phyloP scores from a whole-genome alignment of 1,140 invertebrate species.

The Aleiodes sp. region DNA sequence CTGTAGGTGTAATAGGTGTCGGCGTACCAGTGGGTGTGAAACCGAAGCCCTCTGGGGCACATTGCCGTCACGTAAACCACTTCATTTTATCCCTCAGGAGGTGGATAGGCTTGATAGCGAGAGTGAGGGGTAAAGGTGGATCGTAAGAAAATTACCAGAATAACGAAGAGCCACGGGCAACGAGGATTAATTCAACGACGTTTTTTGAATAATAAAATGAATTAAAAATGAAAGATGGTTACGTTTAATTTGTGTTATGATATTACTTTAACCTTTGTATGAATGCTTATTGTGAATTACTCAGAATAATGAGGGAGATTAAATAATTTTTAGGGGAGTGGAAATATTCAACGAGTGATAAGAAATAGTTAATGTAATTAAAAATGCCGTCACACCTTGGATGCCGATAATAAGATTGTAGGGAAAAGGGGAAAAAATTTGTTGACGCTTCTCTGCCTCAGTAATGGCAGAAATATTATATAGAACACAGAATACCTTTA shows the following conservation, averaged over 20 bases:
- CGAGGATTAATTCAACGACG: not conserved
- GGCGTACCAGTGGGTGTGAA: not conserved
- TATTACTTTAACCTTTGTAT: too few relatives aligned
- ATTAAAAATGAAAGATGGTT: not conserved
- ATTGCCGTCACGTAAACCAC: slow-evolving; percentile 19
- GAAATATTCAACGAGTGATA: too few relatives aligned
- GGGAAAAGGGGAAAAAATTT: not conserved
- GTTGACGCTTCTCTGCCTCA: too few relatives aligned
- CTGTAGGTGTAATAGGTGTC: not conserved
- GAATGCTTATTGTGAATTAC: not conserved
- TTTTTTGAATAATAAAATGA: not conserved
- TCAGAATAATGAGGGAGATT: not conserved
- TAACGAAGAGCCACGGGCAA: not conserved
- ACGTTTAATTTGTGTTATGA: not conserved
- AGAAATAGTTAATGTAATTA: slow-evolving; percentile 40
- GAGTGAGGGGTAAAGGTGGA: not conserved
- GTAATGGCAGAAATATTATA: too few relatives aligned
- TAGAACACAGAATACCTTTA: too few relatives aligned
- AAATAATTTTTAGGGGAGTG: too few relatives aligned
- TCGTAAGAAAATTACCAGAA: slow-evolving; percentile 3
- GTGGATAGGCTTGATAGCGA: not conserved
- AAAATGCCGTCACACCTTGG: slow-evolving; percentile 50
- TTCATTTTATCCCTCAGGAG: slow-evolving; percentile 3
- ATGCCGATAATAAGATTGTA: slow-evolving; percentile 45
- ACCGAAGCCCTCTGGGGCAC: not conserved